Base-by-base conservation (phyloP, 2,113 vertebrate genomes). In the Carettochelys insculpta region DNA sequence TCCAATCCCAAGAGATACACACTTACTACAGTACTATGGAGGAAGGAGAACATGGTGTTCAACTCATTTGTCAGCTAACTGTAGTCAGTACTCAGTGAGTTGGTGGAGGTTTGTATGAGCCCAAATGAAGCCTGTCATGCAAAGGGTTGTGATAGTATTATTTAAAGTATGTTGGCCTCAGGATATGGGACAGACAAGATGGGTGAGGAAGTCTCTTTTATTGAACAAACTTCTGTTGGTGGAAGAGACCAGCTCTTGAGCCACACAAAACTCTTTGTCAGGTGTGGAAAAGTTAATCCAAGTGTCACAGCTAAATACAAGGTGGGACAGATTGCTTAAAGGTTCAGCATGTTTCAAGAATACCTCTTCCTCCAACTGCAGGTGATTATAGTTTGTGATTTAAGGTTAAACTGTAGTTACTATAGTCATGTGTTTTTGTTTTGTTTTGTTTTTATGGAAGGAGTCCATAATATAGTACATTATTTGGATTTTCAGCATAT, bases 91-190 rank as follows among this genome's bases (percentile, higher is more conserved):
- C 43, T 93, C 83, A 53, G 71, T 92, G 29, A 77, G 68, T 54
- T 81, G 75, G 38, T 71, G 50, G 16, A 45, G 61, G 79, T 68
- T 77, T 86, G 86, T 83, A 11, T 41, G 17, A 31, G 71, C 24
- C 6, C 92, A 94, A 92, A 86, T 93, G 92, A 88, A 85, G 77
- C 77, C 85, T 65, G 25, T 54, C 50, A 27, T 88, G 71, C 71
- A 75, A 48, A 54, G 53, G 4, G 50, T 65, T 0, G 5, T 68
- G 75, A 51, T 90, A 92, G 82, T 68, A 38, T 65, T 65, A 65
- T 68, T 20, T 68, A n/a, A 8, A 68, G 17, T 68, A 61, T 34
- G 6, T 34, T 68, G n/a, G n/a, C 38, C 19, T 38, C n/a, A 3
- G 19, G 19, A n/a, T 38, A n/a, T 38, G n/a, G n/a, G 34, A 65